phyloP scores from a whole-genome alignment of 2,888 invertebrate species.

The Dolichomitus sp. region DNA sequence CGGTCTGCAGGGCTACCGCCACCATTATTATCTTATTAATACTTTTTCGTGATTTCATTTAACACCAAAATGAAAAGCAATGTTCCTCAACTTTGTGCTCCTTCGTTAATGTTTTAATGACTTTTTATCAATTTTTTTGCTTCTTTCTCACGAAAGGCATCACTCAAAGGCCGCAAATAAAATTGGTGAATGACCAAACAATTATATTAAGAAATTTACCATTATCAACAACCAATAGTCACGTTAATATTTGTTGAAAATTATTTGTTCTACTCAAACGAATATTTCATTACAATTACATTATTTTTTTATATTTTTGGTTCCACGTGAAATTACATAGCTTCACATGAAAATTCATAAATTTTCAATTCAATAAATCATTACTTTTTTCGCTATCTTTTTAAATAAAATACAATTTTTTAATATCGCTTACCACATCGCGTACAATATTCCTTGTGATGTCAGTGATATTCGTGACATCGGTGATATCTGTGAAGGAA shows the following conservation, averaged over 20 bases:
- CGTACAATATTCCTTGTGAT: constrained; percentile 86
- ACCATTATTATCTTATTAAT: constrained; percentile 17
- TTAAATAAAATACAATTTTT: constrained; percentile 5
- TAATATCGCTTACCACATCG: constrained; percentile 77
- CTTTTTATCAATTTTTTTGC: background rate
- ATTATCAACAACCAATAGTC: no score
- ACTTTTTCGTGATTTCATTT: background rate
- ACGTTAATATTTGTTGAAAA: background rate
- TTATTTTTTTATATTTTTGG: background rate
- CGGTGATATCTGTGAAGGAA: constrained; percentile 78
- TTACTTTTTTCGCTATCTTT: background rate
- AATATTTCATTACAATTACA: background rate
- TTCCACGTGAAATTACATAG: no score
- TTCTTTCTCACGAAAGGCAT: background rate
- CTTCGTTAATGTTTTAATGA: background rate
- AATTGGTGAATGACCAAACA: background rate
- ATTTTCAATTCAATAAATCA: background rate
- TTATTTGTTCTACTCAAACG: background rate
- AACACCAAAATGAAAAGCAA: background rate
- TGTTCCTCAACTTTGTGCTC: background rate
- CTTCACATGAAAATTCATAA: constrained; percentile 4
- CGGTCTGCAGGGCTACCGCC: constrained; percentile 6
- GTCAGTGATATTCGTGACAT: constrained; percentile 86
- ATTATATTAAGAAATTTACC: background rate
- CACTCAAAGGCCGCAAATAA: background rate